Evolutionary conservation across 1,140 invertebrate genomes (phyloP).

Genomic region (Scylla paramamosain): DNA sequence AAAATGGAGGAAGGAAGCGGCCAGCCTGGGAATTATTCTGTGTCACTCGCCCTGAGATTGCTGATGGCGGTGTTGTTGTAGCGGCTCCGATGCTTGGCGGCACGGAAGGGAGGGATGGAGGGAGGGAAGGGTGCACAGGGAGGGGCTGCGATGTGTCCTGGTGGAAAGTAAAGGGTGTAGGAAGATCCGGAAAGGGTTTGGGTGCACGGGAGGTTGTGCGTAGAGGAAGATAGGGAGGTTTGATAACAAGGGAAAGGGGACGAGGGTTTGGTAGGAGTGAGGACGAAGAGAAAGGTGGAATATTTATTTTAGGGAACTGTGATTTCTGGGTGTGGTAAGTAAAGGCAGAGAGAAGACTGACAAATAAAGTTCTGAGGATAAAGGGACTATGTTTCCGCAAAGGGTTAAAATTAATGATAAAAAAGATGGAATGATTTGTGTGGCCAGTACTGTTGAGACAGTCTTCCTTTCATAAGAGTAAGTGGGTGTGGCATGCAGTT

Average conservation of each 20-base stretch:
- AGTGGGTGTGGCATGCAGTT: background rate
- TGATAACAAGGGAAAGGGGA: background rate
- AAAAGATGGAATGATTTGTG: background rate
- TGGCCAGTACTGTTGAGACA: background rate
- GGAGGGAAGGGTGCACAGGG: background rate
- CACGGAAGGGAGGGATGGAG: background rate
- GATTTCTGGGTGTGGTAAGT: background rate
- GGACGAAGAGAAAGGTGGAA: background rate
- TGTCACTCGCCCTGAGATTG: background rate
- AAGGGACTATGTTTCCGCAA: no score
- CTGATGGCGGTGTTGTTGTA: slow-evolving; percentile 6
- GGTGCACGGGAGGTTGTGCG: background rate
- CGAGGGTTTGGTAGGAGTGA: no score
- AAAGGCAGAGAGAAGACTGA: background rate
- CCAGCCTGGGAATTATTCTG: background rate
- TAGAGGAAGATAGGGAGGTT: background rate
- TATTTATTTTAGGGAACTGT: background rate
- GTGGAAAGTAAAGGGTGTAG: background rate
- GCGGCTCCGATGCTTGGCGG: background rate
- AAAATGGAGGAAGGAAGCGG: background rate
- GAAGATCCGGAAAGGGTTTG: background rate
- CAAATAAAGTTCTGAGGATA: background rate
- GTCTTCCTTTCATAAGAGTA: background rate
- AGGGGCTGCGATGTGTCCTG: background rate
- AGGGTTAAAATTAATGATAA: background rate